Evolutionary conservation across 2,113 vertebrate species (phyloP).

Genomic region (Passer montanus): DNA sequence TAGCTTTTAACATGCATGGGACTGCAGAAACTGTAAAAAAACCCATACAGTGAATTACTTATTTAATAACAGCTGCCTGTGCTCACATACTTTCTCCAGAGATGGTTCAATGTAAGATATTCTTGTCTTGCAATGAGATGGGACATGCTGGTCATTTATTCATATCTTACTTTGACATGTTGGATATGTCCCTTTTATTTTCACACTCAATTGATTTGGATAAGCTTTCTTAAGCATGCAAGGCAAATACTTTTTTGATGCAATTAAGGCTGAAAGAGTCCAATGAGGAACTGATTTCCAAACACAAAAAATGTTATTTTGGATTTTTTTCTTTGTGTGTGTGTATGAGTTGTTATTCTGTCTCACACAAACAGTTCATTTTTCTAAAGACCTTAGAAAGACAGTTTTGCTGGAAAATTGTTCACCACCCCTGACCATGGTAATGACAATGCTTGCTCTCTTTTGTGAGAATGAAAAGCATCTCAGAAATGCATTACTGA

Average conservation of each 20-base stretch:
- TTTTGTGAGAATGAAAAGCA: neutral
- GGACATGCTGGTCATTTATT: neutral
- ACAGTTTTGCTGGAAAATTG: neutral
- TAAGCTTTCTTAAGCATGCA: neutral
- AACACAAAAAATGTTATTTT: neutral
- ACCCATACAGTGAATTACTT: neutral
- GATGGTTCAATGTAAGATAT: neutral
- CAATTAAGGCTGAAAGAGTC: neutral
- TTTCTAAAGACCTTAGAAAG: neutral
- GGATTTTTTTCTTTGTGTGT: rapidly evolving
- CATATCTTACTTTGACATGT: neutral
- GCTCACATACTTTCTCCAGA: neutral
- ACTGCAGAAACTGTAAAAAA: neutral
- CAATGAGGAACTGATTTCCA: neutral
- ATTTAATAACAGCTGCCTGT: neutral
- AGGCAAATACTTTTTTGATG: neutral
- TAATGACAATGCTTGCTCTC: neutral
- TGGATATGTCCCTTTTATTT: neutral
- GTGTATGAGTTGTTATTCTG: neutral
- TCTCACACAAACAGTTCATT: neutral
- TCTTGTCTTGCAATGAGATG: neutral
- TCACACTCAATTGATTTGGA: neutral
- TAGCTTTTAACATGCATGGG: neutral
- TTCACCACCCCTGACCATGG: neutral
- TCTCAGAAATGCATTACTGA: neutral